These are phyloP conservation scores for Cyclophora punctaria DNA, from an alignment of 2,888 invertebrate genomes.

Conservation along the genomic window DNA sequence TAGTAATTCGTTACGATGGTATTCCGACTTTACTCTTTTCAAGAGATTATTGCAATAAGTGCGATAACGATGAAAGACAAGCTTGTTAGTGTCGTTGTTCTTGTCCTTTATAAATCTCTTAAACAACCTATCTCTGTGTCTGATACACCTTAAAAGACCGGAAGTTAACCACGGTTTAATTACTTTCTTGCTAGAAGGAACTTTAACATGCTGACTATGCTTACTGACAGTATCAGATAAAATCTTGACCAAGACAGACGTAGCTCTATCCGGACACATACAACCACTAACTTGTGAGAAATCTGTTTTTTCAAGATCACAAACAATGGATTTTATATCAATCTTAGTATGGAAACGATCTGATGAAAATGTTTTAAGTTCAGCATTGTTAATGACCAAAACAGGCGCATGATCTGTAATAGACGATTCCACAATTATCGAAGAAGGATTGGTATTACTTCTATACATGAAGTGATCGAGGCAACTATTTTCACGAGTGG, in stretches of 20 bases:
- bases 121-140: slow-evolving; percentile 14
- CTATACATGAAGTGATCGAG: slow-evolving; percentile 7
- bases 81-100: slow-evolving; percentile 4
- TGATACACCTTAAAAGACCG: slow-evolving; percentile 14
- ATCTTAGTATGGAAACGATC: too few relatives aligned
- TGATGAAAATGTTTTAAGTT: too few relatives aligned
- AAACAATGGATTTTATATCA: too few relatives aligned
- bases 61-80: slow-evolving; percentile 15
- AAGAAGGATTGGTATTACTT: background rate
- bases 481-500: slow-evolving; percentile 11
- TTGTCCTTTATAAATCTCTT: slow-evolving; percentile 4
- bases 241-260: too few relatives aligned
- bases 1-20: slow-evolving; percentile 7
- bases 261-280: too few relatives aligned
- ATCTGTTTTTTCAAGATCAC: background rate
- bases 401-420: slow-evolving; percentile 10
- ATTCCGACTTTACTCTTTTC: slow-evolving; percentile 13
- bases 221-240: too few relatives aligned
- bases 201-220: too few relatives aligned
- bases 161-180: slow-evolving; percentile 13
- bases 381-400: too few relatives aligned
- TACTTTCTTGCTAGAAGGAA: background rate
- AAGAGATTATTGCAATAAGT: slow-evolving; percentile 17
- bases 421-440: slow-evolving; percentile 3
- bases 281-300: background rate